These are phyloP conservation scores for Charadrius vociferus DNA, from an alignment of 2,113 vertebrate species.

Conservation along the genomic window DNA sequence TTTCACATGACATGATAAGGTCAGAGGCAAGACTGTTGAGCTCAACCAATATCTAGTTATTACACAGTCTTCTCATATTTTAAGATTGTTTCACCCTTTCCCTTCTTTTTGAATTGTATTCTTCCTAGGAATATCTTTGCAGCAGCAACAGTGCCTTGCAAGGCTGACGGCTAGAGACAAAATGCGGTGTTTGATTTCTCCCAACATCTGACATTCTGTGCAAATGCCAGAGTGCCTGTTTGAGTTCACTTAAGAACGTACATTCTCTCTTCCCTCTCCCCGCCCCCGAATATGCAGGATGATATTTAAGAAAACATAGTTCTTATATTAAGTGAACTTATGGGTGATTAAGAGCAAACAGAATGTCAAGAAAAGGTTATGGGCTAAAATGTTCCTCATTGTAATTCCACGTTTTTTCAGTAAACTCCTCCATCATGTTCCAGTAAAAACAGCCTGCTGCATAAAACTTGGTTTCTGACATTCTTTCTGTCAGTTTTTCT, in stretches of 20 bases:
- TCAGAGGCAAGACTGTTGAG: background rate
- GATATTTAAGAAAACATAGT: slow-evolving; percentile 42
- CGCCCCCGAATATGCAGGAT: background rate
- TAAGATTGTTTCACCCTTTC: background rate
- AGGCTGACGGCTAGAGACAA: background rate
- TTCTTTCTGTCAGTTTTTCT: background rate
- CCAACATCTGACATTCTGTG: slow-evolving; percentile 4
- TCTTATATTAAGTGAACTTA: slow-evolving; percentile 16
- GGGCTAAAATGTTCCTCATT: background rate
- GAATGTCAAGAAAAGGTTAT: slow-evolving; percentile 55
- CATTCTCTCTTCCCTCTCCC: background rate
- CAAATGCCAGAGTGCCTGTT: slow-evolving; percentile 15
- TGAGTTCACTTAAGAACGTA: background rate
- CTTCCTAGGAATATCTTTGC: background rate
- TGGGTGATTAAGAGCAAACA: slow-evolving; percentile 33
- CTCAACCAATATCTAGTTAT: background rate
- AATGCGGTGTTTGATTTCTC: background rate
- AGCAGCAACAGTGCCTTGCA: background rate
- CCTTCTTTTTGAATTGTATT: background rate
- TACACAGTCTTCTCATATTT: background rate
- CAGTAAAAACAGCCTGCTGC: background rate
- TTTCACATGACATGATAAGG: background rate
- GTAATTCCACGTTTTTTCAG: background rate
- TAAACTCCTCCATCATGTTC: background rate
- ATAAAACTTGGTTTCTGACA: background rate